Base-by-base conservation (phyloP, 2,888 invertebrate species). In the Ceratothoa steindachneri region DNA sequence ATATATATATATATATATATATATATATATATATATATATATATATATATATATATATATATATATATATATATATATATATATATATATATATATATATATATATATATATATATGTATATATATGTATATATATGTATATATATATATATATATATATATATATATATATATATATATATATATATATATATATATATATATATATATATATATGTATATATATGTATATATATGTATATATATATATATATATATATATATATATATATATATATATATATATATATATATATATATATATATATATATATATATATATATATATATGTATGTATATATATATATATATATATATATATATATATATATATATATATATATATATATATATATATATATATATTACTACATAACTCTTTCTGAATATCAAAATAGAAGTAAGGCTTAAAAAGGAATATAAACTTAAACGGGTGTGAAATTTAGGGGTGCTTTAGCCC, bases 101-200 rank as follows among this genome's bases (percentile, higher is more conserved):
- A 53, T 5, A 69, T 69, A 64, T 29, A n/a, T 31, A 31, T 28
- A 69, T 69, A 19, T 53, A 19, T 69, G 22, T 64, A 69, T 28
- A 69, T 53, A 51, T 51, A 51, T 51, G 19, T 30, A 31, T 51
- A 51, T 51, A 51, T 51, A 51, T 51, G 15, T 41, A 68, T 51
- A 72, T 31, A 52, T 24, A 67, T 65, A 72, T 19, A 72, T 65
- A 72, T 65, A 72, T 27, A 67, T 27, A 51, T 51, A 64, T 71
- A 60, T 71, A 29, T 71, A 41, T 69, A 51, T 69, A 22, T 66
- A 41, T 66, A 24, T 69, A 22, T 66, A 41, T 52, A 4, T 5
- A n/a, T 30, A 22, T 71, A 60, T 66, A 28, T 71, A 60, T 71
- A 64, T 71, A 30, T 71, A 64, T 71, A 29, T 64, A 30, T 28